Conservation (phyloP, 2,113 vertebrate species). For the Corapipo altera region DNA sequence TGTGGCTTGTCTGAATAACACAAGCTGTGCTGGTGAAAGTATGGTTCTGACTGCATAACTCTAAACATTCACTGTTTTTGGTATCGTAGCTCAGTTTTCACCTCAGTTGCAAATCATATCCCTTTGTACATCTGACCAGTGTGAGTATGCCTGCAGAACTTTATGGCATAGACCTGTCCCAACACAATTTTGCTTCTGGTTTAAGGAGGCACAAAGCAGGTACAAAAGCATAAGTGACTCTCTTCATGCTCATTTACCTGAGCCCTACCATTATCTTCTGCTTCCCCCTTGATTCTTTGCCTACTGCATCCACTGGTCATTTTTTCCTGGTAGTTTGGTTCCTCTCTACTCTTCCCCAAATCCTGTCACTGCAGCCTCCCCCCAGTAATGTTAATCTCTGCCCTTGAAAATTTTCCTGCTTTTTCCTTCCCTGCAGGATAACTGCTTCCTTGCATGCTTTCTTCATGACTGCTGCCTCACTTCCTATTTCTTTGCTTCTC, state of each 20-base stretch:
- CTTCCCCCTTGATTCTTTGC: background rate
- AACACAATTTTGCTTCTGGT: background rate
- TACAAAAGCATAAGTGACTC: background rate
- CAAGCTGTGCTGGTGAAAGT: background rate
- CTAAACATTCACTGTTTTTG: background rate
- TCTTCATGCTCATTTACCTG: background rate
- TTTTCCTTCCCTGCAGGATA: slow-evolving; percentile 26
- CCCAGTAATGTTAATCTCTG: slow-evolving; percentile 9
- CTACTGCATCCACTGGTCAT: background rate
- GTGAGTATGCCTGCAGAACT: background rate
- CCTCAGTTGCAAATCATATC: background rate
- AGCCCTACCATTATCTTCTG: background rate
- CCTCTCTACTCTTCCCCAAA: background rate
- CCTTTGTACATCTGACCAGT: background rate
- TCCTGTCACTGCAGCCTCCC: background rate
- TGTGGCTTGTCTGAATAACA: background rate
- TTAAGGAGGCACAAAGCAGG: background rate
- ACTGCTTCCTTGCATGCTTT: slow-evolving; percentile 17
- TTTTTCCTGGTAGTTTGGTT: background rate
- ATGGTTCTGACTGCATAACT: background rate
- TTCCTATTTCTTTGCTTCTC: slow-evolving; percentile 51
- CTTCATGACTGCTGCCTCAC: slow-evolving; percentile 36
- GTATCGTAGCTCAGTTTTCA: accelerated
- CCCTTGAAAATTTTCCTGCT: slow-evolving; percentile 1
- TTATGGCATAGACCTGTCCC: background rate